phyloP scores from a whole-genome alignment of 2,113 vertebrate species.

The Hypanus sabinus region DNA sequence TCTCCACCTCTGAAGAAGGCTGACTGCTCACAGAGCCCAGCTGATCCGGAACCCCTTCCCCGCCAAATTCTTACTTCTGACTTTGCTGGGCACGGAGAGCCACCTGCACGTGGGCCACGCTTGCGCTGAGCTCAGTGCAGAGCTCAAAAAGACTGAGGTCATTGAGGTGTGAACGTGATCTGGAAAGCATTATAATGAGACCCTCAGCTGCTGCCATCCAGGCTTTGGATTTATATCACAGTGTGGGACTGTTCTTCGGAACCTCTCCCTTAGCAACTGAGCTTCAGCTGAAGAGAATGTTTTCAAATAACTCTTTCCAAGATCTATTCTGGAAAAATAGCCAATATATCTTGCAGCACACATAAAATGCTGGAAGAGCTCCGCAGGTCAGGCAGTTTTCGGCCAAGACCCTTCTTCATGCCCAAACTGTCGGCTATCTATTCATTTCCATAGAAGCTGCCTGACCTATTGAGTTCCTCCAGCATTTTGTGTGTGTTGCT shows the following conservation, averaged over 20 bases:
- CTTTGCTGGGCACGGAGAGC: too few species aligned
- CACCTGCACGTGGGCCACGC: not conserved
- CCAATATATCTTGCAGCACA: not conserved
- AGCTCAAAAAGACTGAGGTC: not conserved
- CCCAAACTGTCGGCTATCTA: too few species aligned
- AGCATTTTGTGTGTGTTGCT: too few species aligned
- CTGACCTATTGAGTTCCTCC: too few species aligned
- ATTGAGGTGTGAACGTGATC: not conserved
- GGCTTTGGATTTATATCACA: not conserved
- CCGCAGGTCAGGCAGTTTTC: too few species aligned
- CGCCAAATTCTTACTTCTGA: not conserved
- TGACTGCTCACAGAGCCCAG: not conserved
- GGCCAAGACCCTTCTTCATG: too few species aligned
- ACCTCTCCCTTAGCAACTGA: not conserved
- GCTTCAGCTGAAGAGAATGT: not conserved
- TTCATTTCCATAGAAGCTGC: too few species aligned
- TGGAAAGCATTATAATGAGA: slow-evolving; percentile 20
- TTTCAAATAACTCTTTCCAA: not conserved
- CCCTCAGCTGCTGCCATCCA: not conserved
- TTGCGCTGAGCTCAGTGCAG: not conserved
- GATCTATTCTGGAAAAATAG: not conserved
- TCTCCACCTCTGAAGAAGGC: not conserved
- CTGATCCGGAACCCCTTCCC: not conserved
- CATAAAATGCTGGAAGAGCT: too few species aligned
- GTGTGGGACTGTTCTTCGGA: not conserved